Evolutionary conservation across 2,888 invertebrate genomes (phyloP), one percentile per base, ranked within the genome.

Genomic region (Hipparchia sbordonii): DNA sequence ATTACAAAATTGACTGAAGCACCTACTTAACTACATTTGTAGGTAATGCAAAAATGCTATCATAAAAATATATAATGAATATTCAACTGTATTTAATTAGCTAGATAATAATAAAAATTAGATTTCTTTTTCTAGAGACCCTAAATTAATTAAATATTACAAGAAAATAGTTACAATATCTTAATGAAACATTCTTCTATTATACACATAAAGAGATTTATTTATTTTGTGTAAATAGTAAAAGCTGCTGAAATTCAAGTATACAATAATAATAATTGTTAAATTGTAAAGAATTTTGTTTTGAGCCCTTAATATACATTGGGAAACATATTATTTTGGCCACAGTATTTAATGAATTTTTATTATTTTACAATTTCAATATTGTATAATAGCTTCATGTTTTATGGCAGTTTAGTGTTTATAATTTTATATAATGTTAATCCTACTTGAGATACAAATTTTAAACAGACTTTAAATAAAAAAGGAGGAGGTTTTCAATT

Each of bases 11-110:
- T 33, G 23, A 52, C 63, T 63, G 63, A 65, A 65, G 33, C 12
- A 8, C 65, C 3, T 6, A 56, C 13, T 6, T 13, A 7, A 13
- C 12, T 8, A 46, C 10, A 65, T 1, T 13, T 23, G 2, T 33
- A 23, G 7, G 33, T 51, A 51, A 65, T 65, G 10, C 13, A 70
- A 70, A 61, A 62, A 54, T 70, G 45, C 62, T 67, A 56, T 68
- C 59, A 62, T 39, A 72, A 62, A 62, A 33, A 72, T 54, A 72
- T 52, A 51, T 51, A 62, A 48, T 62, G n/a, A 46, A n/a, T 60
- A 7, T 63, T 63, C 0, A 23, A 51, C 4, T 23, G 13, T 48
- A 23, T 63, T 48, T 23, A 51, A 3, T 56, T n/a, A 13, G 5
- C 13, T 62, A 62, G 9, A 13, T 48, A 48, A 48, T 48, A 63